Evolutionary conservation across 2,113 vertebrate genomes (phyloP), one percentile per base, ranked within the genome.

Genomic region (Jacana jacana): DNA sequence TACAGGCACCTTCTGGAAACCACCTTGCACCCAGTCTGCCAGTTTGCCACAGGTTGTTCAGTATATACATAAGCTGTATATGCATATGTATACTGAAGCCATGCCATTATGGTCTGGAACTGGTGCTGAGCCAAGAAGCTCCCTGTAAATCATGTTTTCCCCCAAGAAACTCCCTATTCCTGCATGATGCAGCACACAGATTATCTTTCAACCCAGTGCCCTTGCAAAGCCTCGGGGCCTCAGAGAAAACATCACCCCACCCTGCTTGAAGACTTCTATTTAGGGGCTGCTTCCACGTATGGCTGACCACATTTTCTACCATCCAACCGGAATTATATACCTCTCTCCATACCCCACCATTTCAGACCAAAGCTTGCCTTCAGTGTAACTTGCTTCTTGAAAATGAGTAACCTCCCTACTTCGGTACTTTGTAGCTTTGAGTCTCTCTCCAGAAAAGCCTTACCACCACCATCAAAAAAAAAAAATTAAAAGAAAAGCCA

Each of bases 51-150:
- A 5, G 31, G 27, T 7, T 46, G n/a, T 18, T 77, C 8, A 1
- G 8, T 13, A 7, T 19, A 60, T 0, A 0, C 13, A 55, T 15
- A 44, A 72, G 24, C 31, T 49, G 7, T 22, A 9, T 3, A 11
- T 7, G 39, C 25, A 5, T 5, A 7, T 1, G 4, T n/a, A 44
- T 2, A 35, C 0, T 0, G 31, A 8, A 88, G 6, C 44, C 70
- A 44, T 7, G 31, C 70, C 75, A n/a, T 8, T 28, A 46, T 1
- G 28, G 78, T 46, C 61, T 7, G 11, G 49, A 76, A 46, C 25
- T 31, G 35, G 44, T 22, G 24, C 44, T 40, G 63, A 88, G 76
- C 37, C 88, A 85, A 79, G 42, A 40, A 79, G 25, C 9, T 85
- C 55, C 79, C 61, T 19, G 35, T 9, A 30, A 66, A 72, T 46